Evolutionary conservation across 2,113 vertebrate species (phyloP).

Genomic region (western clawed frog (Xenopus tropicalis)): UCB_Xtro_10.0 CM004443.2:47508501-47509000

Average conservation of each 20-base stretch:
- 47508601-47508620: constrained; percentile 5
- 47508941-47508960: constrained; percentile 4
- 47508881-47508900: neutral
- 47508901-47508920: constrained; percentile 25
- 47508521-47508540: constrained; percentile 4
- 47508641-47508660: constrained; percentile 21
- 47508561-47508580: constrained; percentile 7
- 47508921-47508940: constrained; percentile 8
- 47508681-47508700: neutral
- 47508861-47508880: constrained; percentile 45
- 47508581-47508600: neutral
- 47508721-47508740: constrained; percentile 31
- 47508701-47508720: constrained; percentile 29
- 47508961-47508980: neutral
- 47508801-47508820: constrained; percentile 37
- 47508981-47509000: no score
- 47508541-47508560: neutral
- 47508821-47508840: constrained; percentile 31
- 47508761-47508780: constrained; percentile 37
- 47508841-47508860: constrained; percentile 33
- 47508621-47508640: constrained; percentile 16
- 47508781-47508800: constrained; percentile 7
- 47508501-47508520: neutral
- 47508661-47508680: constrained; percentile 19
- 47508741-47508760: constrained; percentile 44